A percentile compares a stretch with the other conserved stretches of the same genome.
Evolutionary conservation across 2,888 invertebrate species (phyloP).

Genomic region (Caenorhabditis plicata): DNA sequence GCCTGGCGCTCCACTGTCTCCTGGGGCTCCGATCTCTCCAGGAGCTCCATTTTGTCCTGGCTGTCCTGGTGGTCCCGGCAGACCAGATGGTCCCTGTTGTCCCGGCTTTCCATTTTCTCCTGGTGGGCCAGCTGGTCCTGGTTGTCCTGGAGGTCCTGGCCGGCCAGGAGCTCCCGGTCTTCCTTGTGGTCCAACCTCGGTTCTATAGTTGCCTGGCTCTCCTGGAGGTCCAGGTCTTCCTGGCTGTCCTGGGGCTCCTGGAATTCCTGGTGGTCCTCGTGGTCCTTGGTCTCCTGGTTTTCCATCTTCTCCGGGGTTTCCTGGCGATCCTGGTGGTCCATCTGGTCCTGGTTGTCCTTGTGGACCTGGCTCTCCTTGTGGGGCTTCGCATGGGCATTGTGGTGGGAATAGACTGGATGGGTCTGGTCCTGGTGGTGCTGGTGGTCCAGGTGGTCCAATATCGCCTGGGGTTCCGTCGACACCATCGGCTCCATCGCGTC

Average conservation of each 20-base stretch:
- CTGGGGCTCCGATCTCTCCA: slow-evolving; percentile 44
- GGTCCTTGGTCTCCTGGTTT: slow-evolving; percentile 63
- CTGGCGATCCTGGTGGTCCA: slow-evolving; percentile 59
- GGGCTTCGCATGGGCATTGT: slow-evolving; percentile 65
- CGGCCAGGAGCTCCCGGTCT: slow-evolving; percentile 59
- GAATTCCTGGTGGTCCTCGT: slow-evolving; percentile 76
- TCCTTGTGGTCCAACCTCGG: slow-evolving; percentile 59
- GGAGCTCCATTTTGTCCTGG: slow-evolving; percentile 53
- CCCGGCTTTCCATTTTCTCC: slow-evolving; percentile 58
- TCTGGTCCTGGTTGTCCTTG: slow-evolving; percentile 48
- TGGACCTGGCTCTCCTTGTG: slow-evolving; percentile 56
- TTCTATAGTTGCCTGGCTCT: slow-evolving; percentile 61
- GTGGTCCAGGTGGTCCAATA: slow-evolving; percentile 62
- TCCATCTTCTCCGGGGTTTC: slow-evolving; percentile 58
- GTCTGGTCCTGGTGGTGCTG: slow-evolving; percentile 63
- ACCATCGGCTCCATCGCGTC: slow-evolving; percentile 56
- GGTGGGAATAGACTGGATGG: slow-evolving; percentile 60
- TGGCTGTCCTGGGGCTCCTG: slow-evolving; percentile 66
- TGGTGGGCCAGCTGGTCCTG: slow-evolving; percentile 56
- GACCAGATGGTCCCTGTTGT: slow-evolving; percentile 46
- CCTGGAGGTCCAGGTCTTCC: slow-evolving; percentile 62
- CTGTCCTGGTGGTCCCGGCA: slow-evolving; percentile 50
- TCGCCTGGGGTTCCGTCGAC: slow-evolving; percentile 62
- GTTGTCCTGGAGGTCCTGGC: slow-evolving; percentile 55
- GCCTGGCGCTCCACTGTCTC: slow-evolving; percentile 59